phyloP scores from a whole-genome alignment of 2,888 invertebrate species.

The Thereva unica region DNA sequence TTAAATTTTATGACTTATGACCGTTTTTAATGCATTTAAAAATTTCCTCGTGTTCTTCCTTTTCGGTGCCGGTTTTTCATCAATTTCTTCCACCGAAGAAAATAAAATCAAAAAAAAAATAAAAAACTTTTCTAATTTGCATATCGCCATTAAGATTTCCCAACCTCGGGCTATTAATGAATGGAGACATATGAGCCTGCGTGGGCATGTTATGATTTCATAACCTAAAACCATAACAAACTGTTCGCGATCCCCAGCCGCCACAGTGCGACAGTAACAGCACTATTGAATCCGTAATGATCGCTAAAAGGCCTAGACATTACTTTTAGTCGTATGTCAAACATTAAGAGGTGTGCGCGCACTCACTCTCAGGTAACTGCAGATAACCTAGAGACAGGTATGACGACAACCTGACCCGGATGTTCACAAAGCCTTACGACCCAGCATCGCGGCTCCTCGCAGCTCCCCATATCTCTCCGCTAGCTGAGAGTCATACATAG shows the following conservation, averaged over 20 bases:
- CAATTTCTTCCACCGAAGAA: too few species aligned
- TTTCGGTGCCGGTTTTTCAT: too few species aligned
- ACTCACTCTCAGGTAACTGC: not conserved
- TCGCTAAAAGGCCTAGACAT: slow-evolving; percentile 2
- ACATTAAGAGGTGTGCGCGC: not conserved
- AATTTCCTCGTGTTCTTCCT: too few species aligned
- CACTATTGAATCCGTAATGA: slow-evolving; percentile 6
- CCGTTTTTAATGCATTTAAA: too few species aligned
- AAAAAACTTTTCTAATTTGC: too few species aligned
- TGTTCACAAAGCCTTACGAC: slow-evolving; percentile 31
- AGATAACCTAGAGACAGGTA: not conserved
- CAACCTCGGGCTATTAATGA: too few species aligned
- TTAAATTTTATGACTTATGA: too few species aligned
- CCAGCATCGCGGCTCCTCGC: not conserved
- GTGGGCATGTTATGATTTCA: slow-evolving; percentile 31
- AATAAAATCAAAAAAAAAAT: too few species aligned
- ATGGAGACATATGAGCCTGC: not conserved
- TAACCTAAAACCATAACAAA: slow-evolving; percentile 27
- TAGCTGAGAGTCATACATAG: too few species aligned
- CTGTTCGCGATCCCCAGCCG: not conserved
- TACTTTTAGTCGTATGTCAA: not conserved
- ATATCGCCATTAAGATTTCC: too few species aligned
- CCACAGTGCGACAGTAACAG: slow-evolving; percentile 1
- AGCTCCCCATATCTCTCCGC: too few species aligned
- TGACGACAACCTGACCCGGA: slow-evolving; percentile 36